Evolutionary conservation across 2,888 invertebrate species (phyloP).

Genomic region (Nasonovia ribisnigri): DNA sequence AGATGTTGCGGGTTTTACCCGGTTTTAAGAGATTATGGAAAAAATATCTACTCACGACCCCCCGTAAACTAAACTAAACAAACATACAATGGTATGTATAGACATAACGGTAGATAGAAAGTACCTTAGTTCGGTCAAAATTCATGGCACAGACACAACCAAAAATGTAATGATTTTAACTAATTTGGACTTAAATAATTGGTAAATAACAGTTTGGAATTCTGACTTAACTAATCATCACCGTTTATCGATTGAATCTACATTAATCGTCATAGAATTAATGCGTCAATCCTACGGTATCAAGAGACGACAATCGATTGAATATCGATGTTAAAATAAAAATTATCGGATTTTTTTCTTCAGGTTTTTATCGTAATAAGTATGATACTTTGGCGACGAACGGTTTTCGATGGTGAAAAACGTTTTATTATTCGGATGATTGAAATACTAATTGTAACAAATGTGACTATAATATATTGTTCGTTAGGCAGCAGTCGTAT

Average conservation of each 20-base stretch:
- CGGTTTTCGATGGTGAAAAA: neutral
- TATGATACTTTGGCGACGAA: neutral
- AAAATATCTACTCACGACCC: conserved; percentile 34
- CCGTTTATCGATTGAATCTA: neutral
- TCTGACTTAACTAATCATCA: neutral
- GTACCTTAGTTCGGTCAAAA: neutral
- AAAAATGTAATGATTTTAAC: neutral
- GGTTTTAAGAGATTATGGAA: conserved; percentile 39
- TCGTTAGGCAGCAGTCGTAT: too few species aligned
- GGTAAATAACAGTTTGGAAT: neutral
- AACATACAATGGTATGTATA: neutral
- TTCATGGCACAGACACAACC: neutral
- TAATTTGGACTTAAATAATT: neutral
- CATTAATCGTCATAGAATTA: neutral
- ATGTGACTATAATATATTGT: neutral
- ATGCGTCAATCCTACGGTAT: neutral
- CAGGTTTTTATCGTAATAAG: neutral
- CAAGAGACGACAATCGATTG: too few species aligned
- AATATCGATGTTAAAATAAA: too few species aligned
- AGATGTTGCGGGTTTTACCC: neutral
- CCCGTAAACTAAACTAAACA: neutral
- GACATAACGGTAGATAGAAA: neutral
- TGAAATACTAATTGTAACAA: neutral
- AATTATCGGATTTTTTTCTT: neutral
- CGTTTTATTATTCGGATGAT: neutral